Evolutionary conservation across 2,113 vertebrate species (phyloP), one percentile per base, ranked within the genome.

Genomic region (Hipposideros armiger): DNA sequence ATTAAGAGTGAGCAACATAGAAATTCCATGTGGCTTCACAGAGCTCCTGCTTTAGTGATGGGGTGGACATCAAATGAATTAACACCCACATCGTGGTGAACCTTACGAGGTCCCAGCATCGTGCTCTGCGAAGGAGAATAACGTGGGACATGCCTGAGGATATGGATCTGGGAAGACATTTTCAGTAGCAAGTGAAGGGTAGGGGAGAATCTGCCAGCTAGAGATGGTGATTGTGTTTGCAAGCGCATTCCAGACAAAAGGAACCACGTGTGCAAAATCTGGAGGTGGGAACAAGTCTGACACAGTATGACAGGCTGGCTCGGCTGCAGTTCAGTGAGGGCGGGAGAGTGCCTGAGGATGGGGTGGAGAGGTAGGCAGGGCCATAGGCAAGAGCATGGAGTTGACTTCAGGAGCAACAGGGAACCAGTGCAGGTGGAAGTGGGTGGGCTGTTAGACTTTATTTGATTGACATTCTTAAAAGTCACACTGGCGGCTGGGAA

Each of bases 321-420:
- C 1, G 45, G 67, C 36, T 42, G 54, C 32, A 26, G 22, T 36
- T 0, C 0, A 6, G 42, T 7, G 50, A 19, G 4, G 0, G 13
- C 14, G 32, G 22, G 8, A n/a, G 22, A 0, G 2, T 14, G 9
- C 4, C 11, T 11, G 8, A 13, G 20, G 56, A 3, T 6, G 9
- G 30, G 36, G 62, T 60, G 73, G 52, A 47, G 56, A 74, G 11
- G 16, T 0, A 30, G 62, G 20, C 42, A 20, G 45, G 42, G 30
- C 15, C 24, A 4, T 3, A 0, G 15, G 1, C 11, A 70, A 24
- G 32, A 70, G 22, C 0, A 0, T 16, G 6, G 17, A 32, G 47
- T 40, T 26, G 6, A 24, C 13, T 11, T 69, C 2, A 62, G 42
- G 14, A 62, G 28, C 11, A 10, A 24, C 5, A 32, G 7, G 11